Evolutionary conservation across 1,140 invertebrate genomes (phyloP).

Genomic region (Thaumatotibia leucotreta): DNA sequence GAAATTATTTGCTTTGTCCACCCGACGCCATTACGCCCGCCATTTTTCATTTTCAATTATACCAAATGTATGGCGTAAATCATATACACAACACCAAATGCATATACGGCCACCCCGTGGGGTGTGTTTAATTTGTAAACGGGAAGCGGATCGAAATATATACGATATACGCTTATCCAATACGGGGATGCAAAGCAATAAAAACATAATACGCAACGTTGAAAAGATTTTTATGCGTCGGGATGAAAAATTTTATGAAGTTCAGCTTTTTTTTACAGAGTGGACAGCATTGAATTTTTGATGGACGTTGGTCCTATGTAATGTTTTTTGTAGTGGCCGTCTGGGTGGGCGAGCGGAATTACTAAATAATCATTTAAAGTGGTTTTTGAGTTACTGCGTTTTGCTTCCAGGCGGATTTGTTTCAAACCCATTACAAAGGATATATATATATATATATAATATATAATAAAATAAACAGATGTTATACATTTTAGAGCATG

Average conservation of each 20-base stretch:
- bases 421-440: background rate
- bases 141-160: slow-evolving; percentile 53
- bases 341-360: background rate
- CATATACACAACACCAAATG: slow-evolving; percentile 43
- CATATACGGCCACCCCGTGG: slow-evolving; percentile 26
- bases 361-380: background rate
- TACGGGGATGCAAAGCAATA: slow-evolving; percentile 44
- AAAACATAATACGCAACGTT: slow-evolving; percentile 26
- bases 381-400: background rate
- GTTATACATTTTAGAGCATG: no score
- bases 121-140: slow-evolving; percentile 70
- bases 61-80: slow-evolving; percentile 67
- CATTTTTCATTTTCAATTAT: slow-evolving; percentile 76
- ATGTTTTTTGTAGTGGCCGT: background rate
- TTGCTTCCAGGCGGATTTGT: background rate
- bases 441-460: no score
- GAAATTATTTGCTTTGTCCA: slow-evolving; percentile 53
- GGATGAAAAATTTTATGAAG: slow-evolving; percentile 41
- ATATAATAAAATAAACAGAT: no score
- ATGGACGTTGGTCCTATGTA: background rate
- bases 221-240: slow-evolving; percentile 57
- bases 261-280: slow-evolving; percentile 37
- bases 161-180: slow-evolving; percentile 50
- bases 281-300: slow-evolving; percentile 15
- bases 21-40: slow-evolving; percentile 50